Evolutionary conservation across 2,113 vertebrate species (phyloP), one percentile per base, ranked within the genome.

Genomic region (Butorides virescens): DNA sequence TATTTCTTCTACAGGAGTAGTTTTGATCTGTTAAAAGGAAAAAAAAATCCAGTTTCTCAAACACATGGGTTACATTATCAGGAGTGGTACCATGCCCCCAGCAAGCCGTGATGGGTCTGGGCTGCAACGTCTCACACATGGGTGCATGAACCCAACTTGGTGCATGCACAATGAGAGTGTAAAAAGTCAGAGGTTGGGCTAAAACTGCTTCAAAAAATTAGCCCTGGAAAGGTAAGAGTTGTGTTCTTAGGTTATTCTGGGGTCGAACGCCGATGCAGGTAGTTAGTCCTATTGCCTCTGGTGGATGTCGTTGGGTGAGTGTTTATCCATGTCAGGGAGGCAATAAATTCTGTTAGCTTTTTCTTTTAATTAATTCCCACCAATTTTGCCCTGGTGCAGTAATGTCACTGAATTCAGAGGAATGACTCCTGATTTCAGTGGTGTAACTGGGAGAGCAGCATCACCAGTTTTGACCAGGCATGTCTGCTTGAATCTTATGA

Each of bases 81-180:
- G 49, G 21, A 30, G 10, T 44, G 12, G 20, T 34, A 36, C 55
- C 0, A 0, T 66, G 34, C 30, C n/a, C 34, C 3, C 36, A 10
- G 26, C 0, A 4, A 55, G 11, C 29, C 46, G 36, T 8, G 10
- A 8, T 20, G 42, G 6, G n/a, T 81, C 22, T n/a, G 66, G 65
- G n/a, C 61, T 90, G 53, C 50, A 37, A 21, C 3, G 4, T 12
- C 42, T 92, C 50, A 16, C 1, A 0, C 36, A 27, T 30, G n/a
- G 34, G 44, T 72, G 34, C 10, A 5, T 7, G 53, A 62, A 47
- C 63, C 32, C 59, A n/a, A 9, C 21, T 18, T 29, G 71, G 26
- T n/a, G 17, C 10, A 3, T 15, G 42, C 7, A 5, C 1, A 4
- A 7, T 32, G 42, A 74, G 29, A 47, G 14, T 12, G 29, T 29